These are phyloP conservation scores for Carassius gibelio DNA, from an alignment of 2,113 vertebrate species.

Conservation along the genomic window DNA sequence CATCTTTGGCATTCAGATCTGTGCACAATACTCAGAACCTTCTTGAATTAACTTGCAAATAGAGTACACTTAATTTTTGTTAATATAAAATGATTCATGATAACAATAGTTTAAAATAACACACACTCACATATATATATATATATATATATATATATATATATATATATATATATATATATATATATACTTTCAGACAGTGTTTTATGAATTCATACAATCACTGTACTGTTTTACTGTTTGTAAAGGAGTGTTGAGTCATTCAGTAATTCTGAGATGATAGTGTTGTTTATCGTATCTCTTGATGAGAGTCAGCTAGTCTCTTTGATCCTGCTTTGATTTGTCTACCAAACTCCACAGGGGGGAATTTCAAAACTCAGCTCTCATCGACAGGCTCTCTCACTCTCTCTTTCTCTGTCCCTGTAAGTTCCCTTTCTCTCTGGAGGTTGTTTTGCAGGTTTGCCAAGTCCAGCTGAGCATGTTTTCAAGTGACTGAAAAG, in stretches of 20 bases:
- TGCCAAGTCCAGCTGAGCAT: slow-evolving; percentile 90
- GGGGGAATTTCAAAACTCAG: slow-evolving; percentile 13
- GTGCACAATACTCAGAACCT: too few species aligned
- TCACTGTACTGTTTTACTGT: too few species aligned
- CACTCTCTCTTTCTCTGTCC: slow-evolving; percentile 35
- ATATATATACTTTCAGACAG: too few species aligned
- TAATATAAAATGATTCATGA: too few species aligned
- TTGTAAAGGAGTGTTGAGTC: not conserved
- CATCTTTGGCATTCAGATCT: too few species aligned
- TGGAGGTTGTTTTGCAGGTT: slow-evolving; percentile 80
- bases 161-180: too few species aligned
- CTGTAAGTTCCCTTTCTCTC: slow-evolving; percentile 48
- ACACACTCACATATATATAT: too few species aligned
- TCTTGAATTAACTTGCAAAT: too few species aligned
- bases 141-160: too few species aligned
- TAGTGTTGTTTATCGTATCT: not conserved
- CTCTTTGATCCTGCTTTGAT: slow-evolving; percentile 23
- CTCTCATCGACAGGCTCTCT: slow-evolving; percentile 14
- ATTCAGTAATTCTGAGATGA: not conserved
- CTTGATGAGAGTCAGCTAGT: not conserved
- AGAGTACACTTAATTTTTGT: too few species aligned
- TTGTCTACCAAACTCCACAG: not conserved
- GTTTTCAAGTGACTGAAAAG: slow-evolving; percentile 92
- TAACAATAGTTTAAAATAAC: too few species aligned
- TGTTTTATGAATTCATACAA: too few species aligned